phyloP scores from a whole-genome alignment of 2,797 vertebrate species.

The Schizothorax lantsangensis region DNA sequence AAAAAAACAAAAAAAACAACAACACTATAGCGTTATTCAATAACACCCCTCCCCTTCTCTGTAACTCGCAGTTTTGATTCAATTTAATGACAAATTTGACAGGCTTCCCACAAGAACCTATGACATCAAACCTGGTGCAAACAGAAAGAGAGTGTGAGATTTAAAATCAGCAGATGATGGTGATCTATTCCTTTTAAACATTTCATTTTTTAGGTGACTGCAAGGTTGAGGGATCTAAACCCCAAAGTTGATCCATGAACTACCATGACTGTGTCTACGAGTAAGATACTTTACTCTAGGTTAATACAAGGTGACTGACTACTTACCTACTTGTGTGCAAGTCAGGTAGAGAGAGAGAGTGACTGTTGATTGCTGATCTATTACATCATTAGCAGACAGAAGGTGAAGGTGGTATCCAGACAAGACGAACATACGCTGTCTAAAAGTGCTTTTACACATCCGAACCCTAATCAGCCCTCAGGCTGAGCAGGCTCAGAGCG shows the following conservation, averaged over 20 bases:
- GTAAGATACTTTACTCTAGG: slow-evolving; percentile 25
- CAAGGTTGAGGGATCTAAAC: slow-evolving; percentile 36
- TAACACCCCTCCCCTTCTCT: neutral
- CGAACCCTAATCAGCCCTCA: slow-evolving; percentile 36
- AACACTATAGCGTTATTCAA: neutral
- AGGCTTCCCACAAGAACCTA: neutral
- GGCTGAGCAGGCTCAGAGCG: slow-evolving; percentile 27
- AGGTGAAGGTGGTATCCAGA: slow-evolving; percentile 47
- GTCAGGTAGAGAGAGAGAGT: slow-evolving; percentile 10
- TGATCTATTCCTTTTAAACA: neutral
- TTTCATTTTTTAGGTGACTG: neutral
- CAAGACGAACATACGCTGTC: slow-evolving; percentile 54
- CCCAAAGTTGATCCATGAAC: neutral
- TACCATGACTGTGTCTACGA: slow-evolving; percentile 46
- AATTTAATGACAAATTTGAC: neutral
- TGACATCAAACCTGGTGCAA: neutral
- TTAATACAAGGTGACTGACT: neutral
- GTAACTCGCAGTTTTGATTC: neutral
- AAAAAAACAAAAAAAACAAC: neutral
- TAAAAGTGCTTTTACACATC: slow-evolving; percentile 42
- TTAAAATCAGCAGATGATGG: neutral
- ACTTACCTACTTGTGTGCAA: neutral
- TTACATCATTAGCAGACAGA: slow-evolving; percentile 64
- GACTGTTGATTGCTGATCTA: slow-evolving; percentile 51
- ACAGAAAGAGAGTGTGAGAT: neutral